Conservation (phyloP, 2,113 vertebrate species). For the Sphyrna mokarran region DNA sequence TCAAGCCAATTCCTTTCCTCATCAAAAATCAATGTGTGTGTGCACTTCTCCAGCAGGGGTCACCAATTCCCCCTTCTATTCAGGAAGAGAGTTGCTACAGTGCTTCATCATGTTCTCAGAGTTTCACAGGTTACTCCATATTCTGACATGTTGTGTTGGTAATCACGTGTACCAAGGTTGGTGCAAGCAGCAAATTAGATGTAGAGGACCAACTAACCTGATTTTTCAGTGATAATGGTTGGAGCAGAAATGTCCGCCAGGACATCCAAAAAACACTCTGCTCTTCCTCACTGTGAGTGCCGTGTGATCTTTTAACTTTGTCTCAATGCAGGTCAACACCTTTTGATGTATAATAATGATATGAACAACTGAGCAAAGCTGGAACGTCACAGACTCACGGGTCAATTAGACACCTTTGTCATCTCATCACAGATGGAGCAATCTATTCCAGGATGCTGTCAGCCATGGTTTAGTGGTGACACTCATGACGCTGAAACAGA, state of each 20-base stretch:
- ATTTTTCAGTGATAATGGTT: neutral
- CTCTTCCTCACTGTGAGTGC: neutral
- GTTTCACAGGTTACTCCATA: neutral
- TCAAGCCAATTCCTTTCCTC: neutral
- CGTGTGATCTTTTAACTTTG: neutral
- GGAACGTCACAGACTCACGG: neutral
- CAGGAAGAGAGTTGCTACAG: neutral
- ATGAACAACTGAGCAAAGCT: too few relatives aligned
- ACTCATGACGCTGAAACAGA: neutral
- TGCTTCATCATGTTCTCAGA: neutral
- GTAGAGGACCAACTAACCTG: neutral
- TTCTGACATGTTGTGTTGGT: neutral
- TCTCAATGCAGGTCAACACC: neutral
- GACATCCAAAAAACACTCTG: neutral
- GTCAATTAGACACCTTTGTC: neutral
- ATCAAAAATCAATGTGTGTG: neutral
- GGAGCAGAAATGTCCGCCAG: neutral
- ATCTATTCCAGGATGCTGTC: neutral
- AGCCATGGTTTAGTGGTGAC: neutral
- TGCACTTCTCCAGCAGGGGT: conserved; percentile 4
- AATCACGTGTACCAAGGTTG: neutral
- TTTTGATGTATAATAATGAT: too few relatives aligned
- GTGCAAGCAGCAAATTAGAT: neutral
- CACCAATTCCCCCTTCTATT: neutral
- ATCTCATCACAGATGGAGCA: neutral